Conservation (phyloP, 2,113 vertebrate genomes). For the Castor canadensis region DNA sequence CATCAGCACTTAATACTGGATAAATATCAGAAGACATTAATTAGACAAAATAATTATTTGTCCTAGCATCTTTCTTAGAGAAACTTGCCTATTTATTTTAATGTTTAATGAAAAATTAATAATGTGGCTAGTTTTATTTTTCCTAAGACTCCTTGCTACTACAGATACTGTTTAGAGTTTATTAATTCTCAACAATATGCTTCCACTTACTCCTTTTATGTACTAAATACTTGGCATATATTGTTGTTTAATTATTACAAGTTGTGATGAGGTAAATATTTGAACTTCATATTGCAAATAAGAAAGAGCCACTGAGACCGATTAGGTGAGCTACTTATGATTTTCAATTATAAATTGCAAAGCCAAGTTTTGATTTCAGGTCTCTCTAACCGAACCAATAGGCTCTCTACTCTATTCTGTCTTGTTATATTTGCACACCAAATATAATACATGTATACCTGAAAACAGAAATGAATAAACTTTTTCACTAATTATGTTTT, state of each 20-base stretch:
- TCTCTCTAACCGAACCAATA: not conserved
- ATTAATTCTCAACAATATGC: not conserved
- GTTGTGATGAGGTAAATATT: not conserved
- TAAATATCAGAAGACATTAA: not conserved
- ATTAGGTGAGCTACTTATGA: not conserved
- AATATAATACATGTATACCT: not conserved
- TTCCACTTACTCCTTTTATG: not conserved
- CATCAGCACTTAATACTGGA: not conserved
- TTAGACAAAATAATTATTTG: not conserved
- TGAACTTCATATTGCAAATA: not conserved
- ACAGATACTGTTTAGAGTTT: not conserved
- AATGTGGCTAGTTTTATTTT: not conserved
- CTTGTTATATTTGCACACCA: not conserved
- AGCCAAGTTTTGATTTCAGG: not conserved
- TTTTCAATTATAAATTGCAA: not conserved
- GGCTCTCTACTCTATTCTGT: not conserved
- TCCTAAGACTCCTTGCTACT: not conserved
- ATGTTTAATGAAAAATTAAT: constrained; percentile 26
- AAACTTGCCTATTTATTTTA: constrained; percentile 7
- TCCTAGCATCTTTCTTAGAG: not conserved
- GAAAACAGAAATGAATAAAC: constrained; percentile 4
- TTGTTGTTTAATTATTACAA: not conserved
- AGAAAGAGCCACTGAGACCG: not conserved
- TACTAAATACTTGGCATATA: not conserved
- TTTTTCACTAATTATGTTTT: not conserved